Base-by-base conservation (phyloP, 2,113 vertebrate genomes). In the Cavia porcellus region DNA sequence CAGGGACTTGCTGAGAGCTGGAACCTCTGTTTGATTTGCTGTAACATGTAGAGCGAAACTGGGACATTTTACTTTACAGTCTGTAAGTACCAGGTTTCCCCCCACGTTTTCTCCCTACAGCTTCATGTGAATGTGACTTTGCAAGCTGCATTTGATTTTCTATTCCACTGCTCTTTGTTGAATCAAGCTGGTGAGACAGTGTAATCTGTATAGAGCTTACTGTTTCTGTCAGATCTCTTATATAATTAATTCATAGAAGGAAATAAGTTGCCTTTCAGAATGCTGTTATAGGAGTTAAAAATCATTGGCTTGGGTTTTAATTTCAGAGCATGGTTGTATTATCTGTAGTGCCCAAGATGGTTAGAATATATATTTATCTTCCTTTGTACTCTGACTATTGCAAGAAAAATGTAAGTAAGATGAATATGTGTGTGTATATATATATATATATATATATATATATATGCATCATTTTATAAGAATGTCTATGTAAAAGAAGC, bases 71-170 rank as follows among this genome's bases (percentile, higher is more conserved):
- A 92, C 98, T 94, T 98, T 96, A n/a, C 94, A 55, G 86, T 17
- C 98, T 96, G 98, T 90, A 96, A 98, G 98, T 95, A 96, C 97
- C 77, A 15, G 9, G 81, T 93, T 98, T 61, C 98, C 45, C 0
- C 11, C 2, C 1, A 55, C 68, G 68, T 0, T 55, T 6, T 77
- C 68, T 75, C 74, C 84, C 96, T 89, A 6, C 92, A 79, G 95
- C 97, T 95, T 84, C 89, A 38, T 59, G 95, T 59, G 97, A 97
- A 97, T 94, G 98, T 95, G 97, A 92, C 98, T 97, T 97, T 97
- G 86, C 97, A 64, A 90, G 96, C 97, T 87, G 93, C 96, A 80
- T 88, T 72, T 79, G 95, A 97, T 88, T 89, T 96, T 96, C 95
- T 96, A 7, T 94, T 86, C 83, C 74, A 45, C 57, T 62, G 92